Conservation (phyloP, 2,113 vertebrate genomes). For the Plecturocebus donacophilus region DNA sequence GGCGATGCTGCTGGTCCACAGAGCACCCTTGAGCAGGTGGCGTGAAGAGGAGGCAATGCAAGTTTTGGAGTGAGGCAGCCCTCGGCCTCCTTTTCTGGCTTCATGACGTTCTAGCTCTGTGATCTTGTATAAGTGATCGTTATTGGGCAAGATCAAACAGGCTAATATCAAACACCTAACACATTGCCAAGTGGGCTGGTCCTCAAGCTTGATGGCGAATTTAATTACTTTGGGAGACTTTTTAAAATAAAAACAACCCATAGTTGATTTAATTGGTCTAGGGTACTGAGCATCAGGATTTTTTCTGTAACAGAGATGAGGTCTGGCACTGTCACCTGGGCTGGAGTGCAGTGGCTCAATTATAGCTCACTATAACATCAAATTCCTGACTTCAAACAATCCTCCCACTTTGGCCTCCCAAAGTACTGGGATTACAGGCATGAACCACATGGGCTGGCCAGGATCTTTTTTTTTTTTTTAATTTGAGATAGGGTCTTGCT, state of each 20-base stretch:
- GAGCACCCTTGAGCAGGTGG: not conserved
- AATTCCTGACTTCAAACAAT: not conserved
- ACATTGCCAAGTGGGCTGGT: not conserved
- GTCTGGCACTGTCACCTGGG: not conserved
- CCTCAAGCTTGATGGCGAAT: not conserved
- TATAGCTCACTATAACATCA: not conserved
- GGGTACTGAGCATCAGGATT: not conserved
- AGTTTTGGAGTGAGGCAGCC: not conserved
- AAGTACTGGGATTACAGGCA: not conserved
- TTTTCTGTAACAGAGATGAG: not conserved
- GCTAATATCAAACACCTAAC: not conserved
- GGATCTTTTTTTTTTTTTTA: too few species aligned
- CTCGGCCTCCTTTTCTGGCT: not conserved
- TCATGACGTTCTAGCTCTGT: not conserved
- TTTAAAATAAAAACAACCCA: not conserved
- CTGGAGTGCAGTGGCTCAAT: not conserved
- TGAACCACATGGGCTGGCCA: not conserved
- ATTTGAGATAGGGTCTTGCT: not conserved
- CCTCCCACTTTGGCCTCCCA: not conserved
- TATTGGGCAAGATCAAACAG: not conserved
- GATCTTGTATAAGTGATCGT: not conserved
- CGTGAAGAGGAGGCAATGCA: not conserved
- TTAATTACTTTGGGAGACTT: not conserved
- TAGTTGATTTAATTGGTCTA: not conserved
- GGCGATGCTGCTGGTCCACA: accelerated